Conservation (phyloP, 2,888 invertebrate genomes). For the Molorchus minor region DNA sequence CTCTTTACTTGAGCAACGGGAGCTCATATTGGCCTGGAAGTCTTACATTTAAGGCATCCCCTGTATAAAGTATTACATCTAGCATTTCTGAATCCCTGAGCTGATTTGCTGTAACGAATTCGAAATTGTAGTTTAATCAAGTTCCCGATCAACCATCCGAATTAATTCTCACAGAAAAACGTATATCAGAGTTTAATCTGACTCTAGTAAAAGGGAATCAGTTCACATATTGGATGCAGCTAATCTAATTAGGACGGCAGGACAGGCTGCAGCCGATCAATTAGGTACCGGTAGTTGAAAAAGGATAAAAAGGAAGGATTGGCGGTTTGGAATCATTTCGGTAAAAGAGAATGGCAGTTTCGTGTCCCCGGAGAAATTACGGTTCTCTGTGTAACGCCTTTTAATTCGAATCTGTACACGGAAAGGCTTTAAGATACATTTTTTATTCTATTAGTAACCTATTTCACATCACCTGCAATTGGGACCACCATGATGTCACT, state of each 20-base stretch:
- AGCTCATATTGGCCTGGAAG: too few species aligned
- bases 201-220: constrained; percentile 22
- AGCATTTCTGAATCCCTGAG: too few species aligned
- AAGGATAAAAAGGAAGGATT: constrained; percentile 17
- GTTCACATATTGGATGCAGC: constrained; percentile 11
- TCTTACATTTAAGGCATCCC: too few species aligned
- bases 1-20: too few species aligned
- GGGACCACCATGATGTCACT: too few species aligned
- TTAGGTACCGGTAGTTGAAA: constrained; percentile 11
- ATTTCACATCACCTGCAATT: too few species aligned
- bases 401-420: constrained; percentile 44
- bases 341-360: constrained; percentile 26
- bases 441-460: constrained; percentile 31
- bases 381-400: constrained; percentile 42
- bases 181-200: too few species aligned
- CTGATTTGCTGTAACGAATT: too few species aligned
- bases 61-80: too few species aligned
- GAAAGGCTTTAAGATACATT: constrained; percentile 40
- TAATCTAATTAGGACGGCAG: constrained; percentile 20
- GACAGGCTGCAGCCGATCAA: constrained; percentile 22
- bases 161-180: too few species aligned
- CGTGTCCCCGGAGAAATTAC: constrained; percentile 46
- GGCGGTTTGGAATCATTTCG: background rate
- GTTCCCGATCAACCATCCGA: too few species aligned
- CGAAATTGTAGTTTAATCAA: too few species aligned